A percentile compares a stretch with the other conserved stretches of the same genome.
Evolutionary conservation across 2,888 invertebrate genomes (phyloP).

Genomic region (Imbricaverruca yamaguchii): DNA sequence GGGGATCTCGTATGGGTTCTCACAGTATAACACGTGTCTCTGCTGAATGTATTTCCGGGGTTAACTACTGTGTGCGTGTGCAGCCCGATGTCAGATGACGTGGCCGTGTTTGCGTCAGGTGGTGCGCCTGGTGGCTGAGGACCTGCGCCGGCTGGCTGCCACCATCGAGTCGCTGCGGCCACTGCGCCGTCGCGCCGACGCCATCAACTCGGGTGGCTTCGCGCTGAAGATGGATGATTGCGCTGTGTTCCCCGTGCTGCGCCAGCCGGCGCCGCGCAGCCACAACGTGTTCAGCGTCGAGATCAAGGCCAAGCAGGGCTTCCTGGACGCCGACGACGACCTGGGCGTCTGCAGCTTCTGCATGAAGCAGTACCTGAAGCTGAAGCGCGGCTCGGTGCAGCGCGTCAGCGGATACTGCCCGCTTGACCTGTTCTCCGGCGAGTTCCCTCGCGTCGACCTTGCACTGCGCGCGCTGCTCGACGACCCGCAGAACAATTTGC

Average conservation of each 20-base stretch:
- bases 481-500: slow-evolving; percentile 34
- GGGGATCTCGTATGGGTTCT: too few species aligned
- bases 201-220: not conserved
- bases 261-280: not conserved
- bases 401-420: slow-evolving; percentile 46
- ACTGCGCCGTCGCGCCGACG: not conserved
- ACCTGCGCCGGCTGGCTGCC: not conserved
- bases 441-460: slow-evolving; percentile 29
- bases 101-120: not conserved
- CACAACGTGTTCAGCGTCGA: slow-evolving; percentile 34
- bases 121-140: not conserved
- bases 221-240: slow-evolving; percentile 15
- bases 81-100: too few species aligned
- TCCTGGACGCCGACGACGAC: slow-evolving; percentile 33
- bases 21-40: too few species aligned
- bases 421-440: slow-evolving; percentile 44
- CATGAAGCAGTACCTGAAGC: slow-evolving; percentile 37
- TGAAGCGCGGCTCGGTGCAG: slow-evolving; percentile 40
- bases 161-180: not conserved
- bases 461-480: slow-evolving; percentile 32
- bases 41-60: too few species aligned
- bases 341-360: slow-evolving; percentile 23
- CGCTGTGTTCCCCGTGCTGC: not conserved
- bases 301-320: slow-evolving; percentile 42
- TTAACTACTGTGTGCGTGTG: too few species aligned